These are phyloP conservation scores for Neofelis nebulosa DNA, from an alignment of 2,113 vertebrate species.

Conservation along the genomic window DNA sequence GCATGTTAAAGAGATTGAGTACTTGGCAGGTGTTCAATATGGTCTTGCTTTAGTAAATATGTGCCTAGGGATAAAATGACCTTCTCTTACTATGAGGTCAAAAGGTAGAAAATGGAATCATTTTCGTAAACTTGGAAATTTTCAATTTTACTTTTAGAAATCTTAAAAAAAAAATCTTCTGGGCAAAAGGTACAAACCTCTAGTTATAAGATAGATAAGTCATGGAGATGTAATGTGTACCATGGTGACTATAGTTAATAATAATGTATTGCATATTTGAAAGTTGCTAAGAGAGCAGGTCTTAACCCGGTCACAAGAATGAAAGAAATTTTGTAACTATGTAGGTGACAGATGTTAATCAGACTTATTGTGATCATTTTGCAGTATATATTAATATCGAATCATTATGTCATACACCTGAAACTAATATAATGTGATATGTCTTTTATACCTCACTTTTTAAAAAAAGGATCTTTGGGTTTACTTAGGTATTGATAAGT, in stretches of 20 bases:
- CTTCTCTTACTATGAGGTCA: background rate
- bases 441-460: background rate
- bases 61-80: background rate
- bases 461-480: background rate
- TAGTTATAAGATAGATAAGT: background rate
- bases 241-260: background rate
- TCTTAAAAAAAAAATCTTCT: background rate
- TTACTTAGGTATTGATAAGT: background rate
- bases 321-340: background rate
- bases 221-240: background rate
- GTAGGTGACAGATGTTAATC: background rate
- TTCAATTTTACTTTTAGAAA: background rate
- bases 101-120: background rate
- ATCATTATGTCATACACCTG: background rate
- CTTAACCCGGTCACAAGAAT: background rate
- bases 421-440: background rate
- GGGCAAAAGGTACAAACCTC: background rate
- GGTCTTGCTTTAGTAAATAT: background rate
- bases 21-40: background rate
- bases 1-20: background rate
- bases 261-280: background rate
- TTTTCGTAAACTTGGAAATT: conserved; percentile 5
- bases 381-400: background rate
- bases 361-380: background rate
- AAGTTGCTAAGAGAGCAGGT: background rate